Evolutionary conservation across 2,113 vertebrate genomes (phyloP), one percentile per base, ranked within the genome.

Genomic region (Erpornis zantholeuca): DNA sequence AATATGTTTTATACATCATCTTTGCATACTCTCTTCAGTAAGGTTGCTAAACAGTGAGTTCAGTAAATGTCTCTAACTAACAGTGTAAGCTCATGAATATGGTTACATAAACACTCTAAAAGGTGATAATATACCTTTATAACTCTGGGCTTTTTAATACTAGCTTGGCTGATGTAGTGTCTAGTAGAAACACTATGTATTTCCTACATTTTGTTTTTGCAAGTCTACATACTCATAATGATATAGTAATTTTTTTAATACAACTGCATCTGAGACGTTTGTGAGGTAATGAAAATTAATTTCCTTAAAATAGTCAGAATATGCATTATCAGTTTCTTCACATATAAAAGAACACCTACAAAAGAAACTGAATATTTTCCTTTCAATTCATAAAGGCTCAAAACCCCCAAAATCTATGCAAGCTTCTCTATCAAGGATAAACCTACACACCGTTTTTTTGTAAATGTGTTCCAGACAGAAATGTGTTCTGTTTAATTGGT

Each of bases 121-220:
- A 93, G 5, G 28, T 36, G 1, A 35, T 63, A 78, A 73, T 29
- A 31, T 7, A 52, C 3, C 17, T 47, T 9, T 25, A 53, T 44
- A 88, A 53, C 54, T 70, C 6, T 53, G 31, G 5, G 1, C 3
- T 23, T 91, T 61, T 70, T 66, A 20, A 63, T 82, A 45, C 3
- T 28, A 56, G 3, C 4, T 36, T 2, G 28, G 10, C 0, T 66
- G 53, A 49, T n/a, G 47, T 4, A 52, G 3, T 22, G 6, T 38
- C 15, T 44, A 29, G 11, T 31, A 85, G 20, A 82, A 88, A 47
- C 27, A 25, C 8, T 50, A 17, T 7, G 5, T 28, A 44, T 80
- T 92, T 80, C 23, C 15, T 53, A 24, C 2, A n/a, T 49, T 80
- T 85, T 82, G 0, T 6, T 61, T 80, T 90, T 1, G 1, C 42